phyloP scores from a whole-genome alignment of 2,888 invertebrate genomes.

The Chaetoderma sp. region DNA sequence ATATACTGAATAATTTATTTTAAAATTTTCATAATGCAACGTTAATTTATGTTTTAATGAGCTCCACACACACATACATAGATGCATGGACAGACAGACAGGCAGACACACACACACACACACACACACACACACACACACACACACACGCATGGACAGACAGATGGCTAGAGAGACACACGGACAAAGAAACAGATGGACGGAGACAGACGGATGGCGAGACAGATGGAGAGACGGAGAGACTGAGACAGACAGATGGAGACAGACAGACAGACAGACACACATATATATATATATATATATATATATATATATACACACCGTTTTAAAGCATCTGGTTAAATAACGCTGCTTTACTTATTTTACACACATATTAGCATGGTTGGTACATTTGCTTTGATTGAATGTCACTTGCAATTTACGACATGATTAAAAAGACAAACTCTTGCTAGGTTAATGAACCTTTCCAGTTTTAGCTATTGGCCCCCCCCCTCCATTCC shows the following conservation, averaged over 20 bases:
- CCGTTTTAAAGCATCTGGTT: no score
- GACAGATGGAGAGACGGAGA: background rate
- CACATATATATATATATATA: background rate
- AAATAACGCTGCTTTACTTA: no score
- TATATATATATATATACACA: conserved; percentile 12
- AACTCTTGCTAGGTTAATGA: background rate
- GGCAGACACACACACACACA: background rate
- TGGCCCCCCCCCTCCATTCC: background rate
- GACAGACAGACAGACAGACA: background rate
- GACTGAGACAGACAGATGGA: background rate
- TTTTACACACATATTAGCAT: no score
- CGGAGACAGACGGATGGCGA: background rate
- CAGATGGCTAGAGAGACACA: background rate
- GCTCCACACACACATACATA: background rate
- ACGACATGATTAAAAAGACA: background rate
- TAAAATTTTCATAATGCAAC: background rate
- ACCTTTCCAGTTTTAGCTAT: no score
- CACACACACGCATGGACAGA: background rate
- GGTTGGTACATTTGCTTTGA: no score
- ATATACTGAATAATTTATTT: no score
- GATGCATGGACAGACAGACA: background rate
- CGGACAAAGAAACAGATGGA: background rate
- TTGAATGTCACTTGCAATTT: background rate
- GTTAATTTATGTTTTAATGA: background rate
- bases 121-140: background rate